Conservation (phyloP, 2,888 invertebrate species). For the Petrolisthes cinctipes region DNA sequence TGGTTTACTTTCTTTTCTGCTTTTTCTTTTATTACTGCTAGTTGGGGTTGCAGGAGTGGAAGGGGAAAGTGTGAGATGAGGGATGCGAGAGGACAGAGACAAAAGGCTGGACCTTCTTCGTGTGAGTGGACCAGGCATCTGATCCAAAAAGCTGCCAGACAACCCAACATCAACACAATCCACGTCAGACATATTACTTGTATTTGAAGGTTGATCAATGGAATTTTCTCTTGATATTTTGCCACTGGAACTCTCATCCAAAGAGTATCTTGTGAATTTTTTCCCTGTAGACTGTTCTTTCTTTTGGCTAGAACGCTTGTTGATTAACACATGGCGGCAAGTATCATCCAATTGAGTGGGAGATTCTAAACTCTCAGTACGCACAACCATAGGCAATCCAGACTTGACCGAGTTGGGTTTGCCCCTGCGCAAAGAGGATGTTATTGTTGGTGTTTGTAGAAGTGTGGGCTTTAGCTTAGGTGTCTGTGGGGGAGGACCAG, state of each 20-base stretch:
- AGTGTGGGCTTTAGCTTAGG: conserved; percentile 54
- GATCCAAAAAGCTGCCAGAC: conserved; percentile 47
- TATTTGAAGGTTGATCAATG: not conserved
- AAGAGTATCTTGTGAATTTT: not conserved
- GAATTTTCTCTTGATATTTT: not conserved
- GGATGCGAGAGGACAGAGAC: conserved; percentile 21
- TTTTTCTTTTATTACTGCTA: not conserved
- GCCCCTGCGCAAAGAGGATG: conserved; percentile 44
- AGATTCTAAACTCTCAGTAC: not conserved
- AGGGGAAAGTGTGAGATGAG: conserved; percentile 15
- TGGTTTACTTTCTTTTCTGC: not conserved
- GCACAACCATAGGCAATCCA: conserved; percentile 58
- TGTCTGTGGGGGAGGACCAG: not conserved
- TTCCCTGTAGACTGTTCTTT: not conserved
- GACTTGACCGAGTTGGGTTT: conserved; percentile 61
- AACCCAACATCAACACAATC: conserved; percentile 32
- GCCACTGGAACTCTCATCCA: not conserved
- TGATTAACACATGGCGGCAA: conserved; percentile 39
- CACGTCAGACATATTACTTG: not conserved
- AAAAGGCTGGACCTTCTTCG: conserved; percentile 46
- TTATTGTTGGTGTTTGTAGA: conserved; percentile 49
- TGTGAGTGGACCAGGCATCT: conserved; percentile 46
- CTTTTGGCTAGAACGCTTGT: conserved; percentile 10
- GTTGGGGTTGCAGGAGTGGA: not conserved
- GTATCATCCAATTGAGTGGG: conserved; percentile 9